Percentiles rank a stretch among this genome's conserved stretches.
These are phyloP conservation scores for Rhipidura dahli DNA, from an alignment of 2,113 vertebrate genomes.

Conservation along the genomic window DNA sequence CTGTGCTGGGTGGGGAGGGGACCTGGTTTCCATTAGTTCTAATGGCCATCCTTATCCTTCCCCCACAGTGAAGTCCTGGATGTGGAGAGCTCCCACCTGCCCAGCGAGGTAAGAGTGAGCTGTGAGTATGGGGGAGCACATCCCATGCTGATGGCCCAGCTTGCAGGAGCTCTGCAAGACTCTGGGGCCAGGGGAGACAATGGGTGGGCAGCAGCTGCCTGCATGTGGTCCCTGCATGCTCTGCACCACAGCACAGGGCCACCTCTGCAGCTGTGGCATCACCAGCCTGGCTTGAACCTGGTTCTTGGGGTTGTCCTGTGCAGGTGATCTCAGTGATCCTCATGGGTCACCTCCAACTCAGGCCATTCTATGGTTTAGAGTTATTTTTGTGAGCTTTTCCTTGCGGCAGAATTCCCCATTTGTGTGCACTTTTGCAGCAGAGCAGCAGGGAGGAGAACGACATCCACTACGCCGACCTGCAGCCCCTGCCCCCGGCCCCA, in stretches of 20 bases:
- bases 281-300: not conserved
- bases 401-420: not conserved
- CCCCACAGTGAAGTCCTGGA: not conserved
- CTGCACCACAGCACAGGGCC: rapidly evolving
- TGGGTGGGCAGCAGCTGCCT: not conserved
- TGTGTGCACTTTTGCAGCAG: not conserved
- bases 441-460: not conserved
- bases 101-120: not conserved
- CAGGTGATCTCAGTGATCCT: rapidly evolving
- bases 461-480: slow-evolving; percentile 39
- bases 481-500: rapidly evolving
- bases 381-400: not conserved
- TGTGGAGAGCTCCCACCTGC: not conserved
- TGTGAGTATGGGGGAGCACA: not conserved
- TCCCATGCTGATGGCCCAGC: rapidly evolving
- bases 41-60: not conserved
- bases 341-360: not conserved
- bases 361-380: not conserved
- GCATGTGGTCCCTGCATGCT: rapidly evolving
- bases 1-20: not conserved
- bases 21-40: not conserved
- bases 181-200: rapidly evolving
- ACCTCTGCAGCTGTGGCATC: not conserved
- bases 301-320: not conserved
- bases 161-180: not conserved